Base-by-base conservation (phyloP, 2,888 invertebrate species). In the Eupithecia pulchellata region DNA sequence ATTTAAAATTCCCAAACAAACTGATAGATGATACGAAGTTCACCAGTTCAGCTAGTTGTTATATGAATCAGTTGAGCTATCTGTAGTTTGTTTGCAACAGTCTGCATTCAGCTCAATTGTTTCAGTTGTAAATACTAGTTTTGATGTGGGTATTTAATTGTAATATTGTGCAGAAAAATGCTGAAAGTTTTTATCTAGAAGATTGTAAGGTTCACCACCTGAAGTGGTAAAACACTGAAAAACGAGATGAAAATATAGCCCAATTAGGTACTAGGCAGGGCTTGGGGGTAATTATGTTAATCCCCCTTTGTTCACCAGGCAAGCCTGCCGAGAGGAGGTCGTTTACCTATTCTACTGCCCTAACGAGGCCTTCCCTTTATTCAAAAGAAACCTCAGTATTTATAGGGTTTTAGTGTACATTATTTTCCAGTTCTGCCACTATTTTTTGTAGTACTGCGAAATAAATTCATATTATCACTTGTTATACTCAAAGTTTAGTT, bases 231-330 rank as follows among this genome's bases (percentile, higher is more conserved):
- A 58, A 58, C 47, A n/a, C 30, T 60, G n/a, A 64, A 69, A 47
- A 20, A 34, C n/a, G 55, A 52, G 64, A 30, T 9, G 39, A 65
- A 68, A 62, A 64, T 66, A 64, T 62, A 64, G 69, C 30, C 66
- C 58, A 69, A 72, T 72, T 69, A 72, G 63, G 62, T 60, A 64
- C 34, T 60, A 32, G 32, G 30, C 47, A 62, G 34, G 67, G 64
- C 52, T 71, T 69, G 64, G 62, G 71, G 75, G 81, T 74, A 73
- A 72, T 78, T 76, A 73, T 73, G 73, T 67, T 73, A 73, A 73
- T 73, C 69, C 36, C 61, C 67, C 69, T 69, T 73, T 73, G 73
- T 73, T 73, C 69, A 73, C 57, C 69, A 69, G 73, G 73, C 69
- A 73, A 73, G 67, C 69, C 67, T 62, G 67, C 67, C 64, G 67